Evolutionary conservation across 1,140 invertebrate species (phyloP).

Genomic region (Periplaneta americana): DNA sequence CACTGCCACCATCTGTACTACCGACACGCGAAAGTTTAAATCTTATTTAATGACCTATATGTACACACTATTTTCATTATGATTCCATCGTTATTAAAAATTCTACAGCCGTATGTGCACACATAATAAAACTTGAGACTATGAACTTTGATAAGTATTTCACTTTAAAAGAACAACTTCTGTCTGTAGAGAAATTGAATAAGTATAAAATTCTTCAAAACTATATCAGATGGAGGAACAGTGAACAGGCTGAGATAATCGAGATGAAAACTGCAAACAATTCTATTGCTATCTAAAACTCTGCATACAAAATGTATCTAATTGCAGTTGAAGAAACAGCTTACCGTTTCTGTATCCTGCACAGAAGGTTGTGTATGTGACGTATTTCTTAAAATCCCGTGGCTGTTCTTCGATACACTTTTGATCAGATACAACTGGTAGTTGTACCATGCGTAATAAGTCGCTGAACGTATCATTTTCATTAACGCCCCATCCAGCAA

Average conservation of each 20-base stretch:
- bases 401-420: constrained; percentile 33
- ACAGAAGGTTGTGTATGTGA: constrained; percentile 42
- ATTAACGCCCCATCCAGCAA: constrained; percentile 40
- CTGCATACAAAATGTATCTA: not conserved
- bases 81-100: too few relatives aligned
- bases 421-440: constrained; percentile 31
- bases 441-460: constrained; percentile 27
- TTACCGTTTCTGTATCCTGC: constrained; percentile 39
- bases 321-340: not conserved
- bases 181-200: too few relatives aligned
- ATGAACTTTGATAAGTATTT: not conserved
- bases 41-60: too few relatives aligned
- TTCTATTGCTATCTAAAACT: not conserved
- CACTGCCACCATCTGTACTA: too few relatives aligned
- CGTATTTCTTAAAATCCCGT: constrained; percentile 39
- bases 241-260: too few relatives aligned
- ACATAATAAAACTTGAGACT: not conserved
- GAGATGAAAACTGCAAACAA: too few relatives aligned
- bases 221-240: too few relatives aligned
- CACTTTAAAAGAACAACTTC: too few relatives aligned
- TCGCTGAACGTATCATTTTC: constrained; percentile 37
- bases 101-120: not conserved
- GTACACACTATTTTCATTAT: too few relatives aligned
- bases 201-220: too few relatives aligned
- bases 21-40: too few relatives aligned